Percentiles rank a stretch among this genome's conserved stretches.
Conservation (phyloP, 2,797 vertebrate species). For the Brachyrhaphis roseni region DNA sequence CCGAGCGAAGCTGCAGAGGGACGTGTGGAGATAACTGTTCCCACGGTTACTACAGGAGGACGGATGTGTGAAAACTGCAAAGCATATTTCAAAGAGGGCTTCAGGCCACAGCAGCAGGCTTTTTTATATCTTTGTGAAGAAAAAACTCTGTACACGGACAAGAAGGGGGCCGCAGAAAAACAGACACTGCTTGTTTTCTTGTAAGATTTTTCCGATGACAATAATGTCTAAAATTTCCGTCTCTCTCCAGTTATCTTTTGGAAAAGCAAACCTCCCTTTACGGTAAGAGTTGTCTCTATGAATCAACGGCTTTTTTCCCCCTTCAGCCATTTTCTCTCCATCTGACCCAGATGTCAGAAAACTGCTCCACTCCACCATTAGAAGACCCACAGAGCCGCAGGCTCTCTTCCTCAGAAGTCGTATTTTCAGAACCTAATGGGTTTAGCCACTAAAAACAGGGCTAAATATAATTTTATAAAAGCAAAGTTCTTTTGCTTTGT, state of each 20-base stretch:
- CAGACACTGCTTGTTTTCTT: conserved; percentile 17
- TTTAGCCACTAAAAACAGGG: conserved; percentile 5
- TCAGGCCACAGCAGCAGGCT: conserved; percentile 1
- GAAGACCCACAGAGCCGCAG: conserved; percentile 12
- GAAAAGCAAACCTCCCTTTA: conserved; percentile 77
- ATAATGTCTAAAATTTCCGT: conserved; percentile 38
- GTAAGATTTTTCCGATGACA: conserved; percentile 28
- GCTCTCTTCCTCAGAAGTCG: conserved; percentile 19
- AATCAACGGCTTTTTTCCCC: conserved; percentile 29
- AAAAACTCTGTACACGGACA: conserved; percentile 18
- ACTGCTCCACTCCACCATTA: conserved; percentile 21
- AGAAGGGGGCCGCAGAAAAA: conserved; percentile 63
- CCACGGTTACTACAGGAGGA: conserved; percentile 10
- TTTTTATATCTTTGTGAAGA: conserved; percentile 37
- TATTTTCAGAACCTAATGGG: conserved; percentile 23
- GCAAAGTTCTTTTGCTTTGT: conserved; percentile 10
- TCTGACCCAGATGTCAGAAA: conserved; percentile 29
- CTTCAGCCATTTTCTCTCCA: conserved; percentile 27
- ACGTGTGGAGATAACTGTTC: conserved; percentile 15
- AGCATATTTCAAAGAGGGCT: conserved; percentile 20
- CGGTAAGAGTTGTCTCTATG: conserved; percentile 28
- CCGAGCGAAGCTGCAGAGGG: conserved; percentile 11
- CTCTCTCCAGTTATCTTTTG: conserved; percentile 40
- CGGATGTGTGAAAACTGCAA: conserved; percentile 28
- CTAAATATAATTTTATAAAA: conserved; percentile 17